Conservation (phyloP, 2,797 vertebrate genomes). For the Siniperca scherzeri region DNA sequence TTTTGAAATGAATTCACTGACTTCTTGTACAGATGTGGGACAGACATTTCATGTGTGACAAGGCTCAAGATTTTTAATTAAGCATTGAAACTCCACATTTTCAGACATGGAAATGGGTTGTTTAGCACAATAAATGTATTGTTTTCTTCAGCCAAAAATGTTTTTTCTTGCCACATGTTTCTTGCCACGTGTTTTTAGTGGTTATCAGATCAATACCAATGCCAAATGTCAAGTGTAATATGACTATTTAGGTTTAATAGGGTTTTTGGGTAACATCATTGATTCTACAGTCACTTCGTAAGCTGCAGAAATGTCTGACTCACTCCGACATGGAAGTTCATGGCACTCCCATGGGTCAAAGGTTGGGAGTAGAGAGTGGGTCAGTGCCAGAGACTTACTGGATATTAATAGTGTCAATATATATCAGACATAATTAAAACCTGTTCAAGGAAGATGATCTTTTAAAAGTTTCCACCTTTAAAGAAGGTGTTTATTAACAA, state of each 20-base stretch:
- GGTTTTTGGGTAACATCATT: background rate
- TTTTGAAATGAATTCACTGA: background rate
- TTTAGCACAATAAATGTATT: background rate
- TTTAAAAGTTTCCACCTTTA: background rate
- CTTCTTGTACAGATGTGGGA: background rate
- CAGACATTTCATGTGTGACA: background rate
- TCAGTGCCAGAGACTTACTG: too few relatives aligned
- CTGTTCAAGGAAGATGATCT: background rate
- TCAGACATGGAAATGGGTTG: background rate
- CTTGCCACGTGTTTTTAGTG: background rate
- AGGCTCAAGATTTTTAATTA: background rate
- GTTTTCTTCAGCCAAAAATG: background rate
- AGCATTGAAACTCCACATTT: background rate
- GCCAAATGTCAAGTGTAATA: too few relatives aligned
- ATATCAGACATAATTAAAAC: conserved; percentile 1
- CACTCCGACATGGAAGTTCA: background rate
- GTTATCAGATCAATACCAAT: background rate
- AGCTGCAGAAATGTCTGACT: background rate
- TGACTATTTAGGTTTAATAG: background rate
- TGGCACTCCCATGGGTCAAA: background rate
- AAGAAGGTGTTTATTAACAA: too few relatives aligned
- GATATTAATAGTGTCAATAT: background rate
- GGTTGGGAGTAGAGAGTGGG: background rate
- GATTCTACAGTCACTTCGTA: background rate
- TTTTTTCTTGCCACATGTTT: background rate